These are phyloP conservation scores for Pangasius macronema DNA, from an alignment of 2,797 vertebrate species.

Conservation along the genomic window DNA sequence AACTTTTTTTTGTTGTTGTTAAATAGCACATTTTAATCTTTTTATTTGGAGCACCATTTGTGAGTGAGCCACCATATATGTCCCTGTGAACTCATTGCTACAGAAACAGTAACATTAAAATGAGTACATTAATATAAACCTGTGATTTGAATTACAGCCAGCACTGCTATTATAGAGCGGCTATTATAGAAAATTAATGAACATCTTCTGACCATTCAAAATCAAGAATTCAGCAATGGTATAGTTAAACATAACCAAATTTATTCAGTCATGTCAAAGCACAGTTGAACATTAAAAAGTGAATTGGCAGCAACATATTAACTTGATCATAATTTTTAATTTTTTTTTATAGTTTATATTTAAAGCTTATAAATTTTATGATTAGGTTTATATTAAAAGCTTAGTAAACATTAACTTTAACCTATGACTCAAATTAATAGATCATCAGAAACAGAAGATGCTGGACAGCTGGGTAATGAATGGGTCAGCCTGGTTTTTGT, in stretches of 20 bases:
- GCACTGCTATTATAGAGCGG: neutral
- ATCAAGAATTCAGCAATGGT: neutral
- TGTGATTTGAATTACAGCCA: neutral
- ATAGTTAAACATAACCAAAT: neutral
- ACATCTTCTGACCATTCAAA: neutral
- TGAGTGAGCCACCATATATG: neutral
- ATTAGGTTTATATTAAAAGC: neutral
- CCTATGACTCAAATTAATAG: neutral
- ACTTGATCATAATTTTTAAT: neutral
- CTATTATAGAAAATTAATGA: neutral
- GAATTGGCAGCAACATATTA: neutral
- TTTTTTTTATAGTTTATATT: neutral
- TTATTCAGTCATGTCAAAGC: neutral
- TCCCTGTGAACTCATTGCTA: neutral
- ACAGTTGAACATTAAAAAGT: neutral
- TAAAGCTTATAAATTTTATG: no score
- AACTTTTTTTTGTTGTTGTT: neutral
- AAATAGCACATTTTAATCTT: neutral
- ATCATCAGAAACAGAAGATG: neutral
- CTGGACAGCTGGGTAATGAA: neutral
- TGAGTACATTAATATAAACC: neutral
- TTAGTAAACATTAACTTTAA: neutral
- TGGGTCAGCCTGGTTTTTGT: neutral
- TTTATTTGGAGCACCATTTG: neutral
- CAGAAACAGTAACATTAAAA: neutral